phyloP scores from a whole-genome alignment of 2,888 invertebrate species.

The Meteorus colon region DNA sequence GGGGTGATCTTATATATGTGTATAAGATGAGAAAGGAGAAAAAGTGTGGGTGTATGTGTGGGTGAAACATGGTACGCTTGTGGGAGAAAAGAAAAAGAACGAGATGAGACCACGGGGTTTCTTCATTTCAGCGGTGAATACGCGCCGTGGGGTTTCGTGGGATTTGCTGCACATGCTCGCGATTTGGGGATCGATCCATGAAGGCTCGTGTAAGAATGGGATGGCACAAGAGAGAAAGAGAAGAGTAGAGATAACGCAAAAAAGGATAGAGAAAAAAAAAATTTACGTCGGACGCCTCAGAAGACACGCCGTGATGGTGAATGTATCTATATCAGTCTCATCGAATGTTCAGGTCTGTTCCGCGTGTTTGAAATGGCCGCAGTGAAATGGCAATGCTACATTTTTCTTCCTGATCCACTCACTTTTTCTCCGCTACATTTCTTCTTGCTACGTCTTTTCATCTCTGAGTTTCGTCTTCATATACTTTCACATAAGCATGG shows the following conservation, averaged over 20 bases:
- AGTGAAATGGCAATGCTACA: not conserved
- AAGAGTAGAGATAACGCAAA: not conserved
- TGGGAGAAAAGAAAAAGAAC: slow-evolving; percentile 8
- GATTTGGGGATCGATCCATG: slow-evolving; percentile 29
- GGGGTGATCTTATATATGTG: not conserved
- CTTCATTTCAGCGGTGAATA: slow-evolving; percentile 29
- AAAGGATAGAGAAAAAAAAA: slow-evolving; percentile 27
- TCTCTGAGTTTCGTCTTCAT: not conserved
- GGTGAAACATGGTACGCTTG: not conserved
- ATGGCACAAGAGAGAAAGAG: slow-evolving; percentile 19
- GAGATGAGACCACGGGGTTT: slow-evolving; percentile 34
- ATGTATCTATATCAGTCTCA: not conserved
- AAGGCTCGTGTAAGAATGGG: slow-evolving; percentile 35
- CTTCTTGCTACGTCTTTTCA: not conserved
- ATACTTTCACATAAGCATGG: not conserved
- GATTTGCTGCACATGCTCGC: slow-evolving; percentile 35
- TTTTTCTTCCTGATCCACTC: not conserved
- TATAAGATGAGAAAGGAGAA: not conserved
- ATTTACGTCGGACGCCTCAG: slow-evolving; percentile 21
- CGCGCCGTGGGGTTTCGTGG: slow-evolving; percentile 22
- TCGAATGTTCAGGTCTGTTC: not conserved
- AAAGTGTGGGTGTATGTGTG: not conserved
- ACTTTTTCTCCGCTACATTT: not conserved
- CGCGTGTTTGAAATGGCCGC: not conserved
- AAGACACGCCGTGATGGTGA: not conserved